Percentiles rank a stretch among this genome's conserved stretches.
phyloP scores from a whole-genome alignment of 2,797 vertebrate genomes.

The Phyllotis vaccarum region DNA sequence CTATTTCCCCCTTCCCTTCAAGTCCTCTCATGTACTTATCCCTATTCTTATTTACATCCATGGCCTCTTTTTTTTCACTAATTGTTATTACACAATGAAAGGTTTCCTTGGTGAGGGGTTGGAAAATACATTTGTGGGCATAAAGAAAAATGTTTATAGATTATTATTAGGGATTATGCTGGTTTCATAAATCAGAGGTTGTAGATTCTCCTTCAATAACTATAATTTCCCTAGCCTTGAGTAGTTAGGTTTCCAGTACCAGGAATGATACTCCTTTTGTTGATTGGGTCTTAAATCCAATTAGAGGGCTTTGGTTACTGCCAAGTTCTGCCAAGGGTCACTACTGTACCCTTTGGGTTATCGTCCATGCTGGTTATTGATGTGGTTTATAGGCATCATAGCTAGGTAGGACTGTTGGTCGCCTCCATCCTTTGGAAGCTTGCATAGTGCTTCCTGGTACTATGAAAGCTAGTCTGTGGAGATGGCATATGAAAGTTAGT shows the following conservation, averaged over 20 bases:
- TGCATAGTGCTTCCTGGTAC: not conserved
- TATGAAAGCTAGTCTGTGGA: not conserved
- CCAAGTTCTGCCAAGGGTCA: not conserved
- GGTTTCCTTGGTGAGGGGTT: not conserved
- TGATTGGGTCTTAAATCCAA: not conserved
- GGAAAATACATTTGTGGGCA: not conserved
- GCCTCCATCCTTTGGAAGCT: not conserved
- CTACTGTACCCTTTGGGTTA: not conserved
- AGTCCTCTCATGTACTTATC: not conserved
- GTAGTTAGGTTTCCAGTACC: not conserved
- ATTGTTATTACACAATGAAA: not conserved
- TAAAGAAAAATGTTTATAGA: not conserved
- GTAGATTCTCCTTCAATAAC: not conserved
- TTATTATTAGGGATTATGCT: not conserved
- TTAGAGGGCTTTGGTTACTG: not conserved
- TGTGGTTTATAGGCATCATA: not conserved
- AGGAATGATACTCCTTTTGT: not conserved
- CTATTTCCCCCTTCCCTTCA: not conserved
- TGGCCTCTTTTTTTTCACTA: not conserved
- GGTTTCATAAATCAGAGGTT: not conserved
- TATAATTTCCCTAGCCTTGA: not conserved
- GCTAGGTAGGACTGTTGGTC: not conserved
- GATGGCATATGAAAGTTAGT: not conserved
- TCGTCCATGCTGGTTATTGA: not conserved
- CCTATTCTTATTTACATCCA: not conserved